A percentile compares a stretch with the other conserved stretches of the same genome.
These are phyloP conservation scores for Balaenoptera acutorostrata DNA, from an alignment of 2,113 vertebrate species.

Conservation along the genomic window DNA sequence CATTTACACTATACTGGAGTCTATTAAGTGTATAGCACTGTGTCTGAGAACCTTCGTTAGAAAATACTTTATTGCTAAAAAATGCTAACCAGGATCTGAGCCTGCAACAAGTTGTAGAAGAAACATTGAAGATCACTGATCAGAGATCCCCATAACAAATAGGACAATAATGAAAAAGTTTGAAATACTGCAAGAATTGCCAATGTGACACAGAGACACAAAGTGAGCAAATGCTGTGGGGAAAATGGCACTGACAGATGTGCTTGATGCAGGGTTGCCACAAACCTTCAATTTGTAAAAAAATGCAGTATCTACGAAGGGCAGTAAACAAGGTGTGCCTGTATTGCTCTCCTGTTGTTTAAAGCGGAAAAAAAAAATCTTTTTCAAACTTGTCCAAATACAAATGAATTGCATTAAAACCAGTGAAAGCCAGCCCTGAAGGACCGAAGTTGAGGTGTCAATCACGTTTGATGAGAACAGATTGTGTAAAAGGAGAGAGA, in stretches of 20 bases:
- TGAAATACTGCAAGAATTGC: background rate
- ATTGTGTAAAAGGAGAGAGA: background rate
- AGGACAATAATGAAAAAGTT: background rate
- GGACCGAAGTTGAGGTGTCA: background rate
- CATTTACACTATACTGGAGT: background rate
- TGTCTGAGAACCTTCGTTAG: background rate
- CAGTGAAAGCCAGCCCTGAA: accelerated
- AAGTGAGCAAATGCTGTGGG: background rate
- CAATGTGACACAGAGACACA: background rate
- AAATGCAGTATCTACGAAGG: background rate
- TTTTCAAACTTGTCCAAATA: background rate
- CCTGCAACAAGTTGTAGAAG: background rate
- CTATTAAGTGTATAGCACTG: background rate
- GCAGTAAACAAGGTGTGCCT: background rate
- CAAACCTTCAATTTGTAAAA: background rate
- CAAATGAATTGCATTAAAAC: background rate
- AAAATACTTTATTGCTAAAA: background rate
- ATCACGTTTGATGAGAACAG: background rate
- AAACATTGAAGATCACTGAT: background rate
- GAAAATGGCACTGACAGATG: background rate
- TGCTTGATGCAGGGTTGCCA: background rate
- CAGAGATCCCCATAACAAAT: background rate
- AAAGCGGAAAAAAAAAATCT: background rate
- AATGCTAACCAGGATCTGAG: background rate
- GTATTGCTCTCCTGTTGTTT: constrained; percentile 16